A percentile compares a stretch with the other conserved stretches of the same genome.
These are phyloP conservation scores for Sylvilagus floridanus DNA, from an alignment of 2,797 vertebrate species.

Conservation along the genomic window DNA sequence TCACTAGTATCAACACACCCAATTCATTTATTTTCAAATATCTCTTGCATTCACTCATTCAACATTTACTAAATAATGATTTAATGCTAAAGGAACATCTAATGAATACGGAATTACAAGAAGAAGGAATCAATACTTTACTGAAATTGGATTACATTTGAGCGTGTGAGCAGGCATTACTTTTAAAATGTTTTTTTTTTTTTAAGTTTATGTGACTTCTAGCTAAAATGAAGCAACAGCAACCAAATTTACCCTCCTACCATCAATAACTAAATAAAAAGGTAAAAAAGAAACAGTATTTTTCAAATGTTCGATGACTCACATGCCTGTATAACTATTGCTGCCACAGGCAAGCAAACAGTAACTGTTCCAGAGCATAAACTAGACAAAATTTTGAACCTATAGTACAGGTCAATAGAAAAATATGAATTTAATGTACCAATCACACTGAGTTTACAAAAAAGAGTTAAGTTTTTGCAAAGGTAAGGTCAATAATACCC, in stretches of 20 bases:
- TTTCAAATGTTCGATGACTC: not conserved
- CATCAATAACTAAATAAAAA: not conserved
- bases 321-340: not conserved
- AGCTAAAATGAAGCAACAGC: not conserved
- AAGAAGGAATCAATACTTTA: not conserved
- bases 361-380: not conserved
- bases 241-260: not conserved
- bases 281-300: not conserved
- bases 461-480: not conserved
- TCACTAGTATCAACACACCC: not conserved
- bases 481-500: not conserved
- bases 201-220: not conserved
- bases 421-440: not conserved
- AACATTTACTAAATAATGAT: conserved; percentile 3
- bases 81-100: not conserved
- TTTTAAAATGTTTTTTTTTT: not conserved
- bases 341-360: not conserved
- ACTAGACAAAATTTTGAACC: not conserved
- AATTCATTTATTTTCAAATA: not conserved
- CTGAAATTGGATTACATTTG: not conserved
- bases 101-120: not conserved
- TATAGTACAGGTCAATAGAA: not conserved
- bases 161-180: not conserved
- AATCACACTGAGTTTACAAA: not conserved
- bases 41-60: not conserved